Base-by-base conservation (phyloP, 2,888 invertebrate genomes). In the Chalcis sispes region DNA sequence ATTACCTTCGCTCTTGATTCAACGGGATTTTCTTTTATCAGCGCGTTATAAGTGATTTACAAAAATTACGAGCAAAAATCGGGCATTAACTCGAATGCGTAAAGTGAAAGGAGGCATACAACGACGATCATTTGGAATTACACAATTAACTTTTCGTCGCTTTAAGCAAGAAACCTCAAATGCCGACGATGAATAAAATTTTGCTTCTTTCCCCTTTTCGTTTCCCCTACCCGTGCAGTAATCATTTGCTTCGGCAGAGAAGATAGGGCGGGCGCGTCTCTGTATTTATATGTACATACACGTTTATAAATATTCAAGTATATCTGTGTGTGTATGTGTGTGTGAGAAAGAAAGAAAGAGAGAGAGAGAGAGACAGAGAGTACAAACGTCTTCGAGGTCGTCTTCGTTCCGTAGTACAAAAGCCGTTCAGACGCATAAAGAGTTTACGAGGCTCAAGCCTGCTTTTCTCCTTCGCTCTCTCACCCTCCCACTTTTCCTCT, bases 61-160 rank as follows among this genome's bases (percentile, higher is more conserved):
- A n/a, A n/a, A n/a, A n/a, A n/a, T n/a, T n/a, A n/a, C 48, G 18
- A 42, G 25, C 46, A 42, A 62, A 62, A 62, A 48, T 62, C 48
- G 48, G 46, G 48, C 48, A 15, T 29, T 25, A 61, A 61, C 18
- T 61, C 46, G 36, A 36, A 25, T 42, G 27, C 59, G 36, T 59
- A 46, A 46, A 29, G 58, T 8, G 5, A 48, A 48, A 15, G 62
- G 18, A 3, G 27, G 10, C n/a, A 1, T 2, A n/a, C 46, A n/a
- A n/a, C 7, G 1, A 42, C 23, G 32, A 10, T 29, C 13, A 32
- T 59, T 32, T 4, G 32, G 10, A 70, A 70, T 70, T 70, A 70
- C n/a, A 61, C 50, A 61, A 70, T 70, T 70, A 70, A 50, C 70
- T 70, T 70, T 70, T 70, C 70, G 61, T 70, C 61, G 50, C 36